Base-by-base conservation (phyloP, 1,140 invertebrate genomes). In the Steinernema feltiae region DNA sequence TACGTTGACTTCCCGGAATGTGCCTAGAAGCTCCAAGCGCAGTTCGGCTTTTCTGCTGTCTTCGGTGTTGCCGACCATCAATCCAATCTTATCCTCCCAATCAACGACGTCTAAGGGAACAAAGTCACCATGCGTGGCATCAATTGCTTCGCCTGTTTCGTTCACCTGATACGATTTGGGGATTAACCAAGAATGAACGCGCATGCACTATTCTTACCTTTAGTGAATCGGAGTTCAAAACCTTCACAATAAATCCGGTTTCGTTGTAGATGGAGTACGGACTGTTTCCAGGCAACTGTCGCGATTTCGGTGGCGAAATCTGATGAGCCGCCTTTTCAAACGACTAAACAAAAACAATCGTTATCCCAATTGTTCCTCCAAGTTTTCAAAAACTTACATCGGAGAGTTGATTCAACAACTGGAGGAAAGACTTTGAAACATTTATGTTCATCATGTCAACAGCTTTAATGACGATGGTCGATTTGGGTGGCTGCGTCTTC, bases 371-470 rank as follows among this genome's bases (percentile, higher is more conserved):
- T 53, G 7, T 78, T n/a, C n/a, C n/a, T n/a, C 12, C 0, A 69
- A n/a, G n/a, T n/a, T n/a, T n/a, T n/a, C n/a, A n/a, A 24, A 24
- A 12, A 78, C 69, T 70, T 31, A 90, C 89, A 83, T 90, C 87
- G 18, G 87, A 87, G 12, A 92, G 84, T 48, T 87, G 88, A 18
- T 83, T 88, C 30, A 91, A 80, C 15, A 91, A 89, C 80, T 94
- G 92, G 27, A 98, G 87, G 78, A 92, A 92, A 0, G 92, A 93
- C 88, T 95, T 96, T 0, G 93, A 95, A 18, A 98, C 88, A 0
- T 93, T 88, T 1, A 89, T 77, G 76, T 89, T 86, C 69, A 89
- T 77, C n/a, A 84, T 79, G 72, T 89, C 87, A 18, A 74, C 80
- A 0, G 89, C 88, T 1, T 80, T 81, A 1, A 90, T 78, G 69